These are phyloP conservation scores for Drosophila hamatofila DNA, from an alignment of 2,888 invertebrate genomes.

Conservation along the genomic window DNA sequence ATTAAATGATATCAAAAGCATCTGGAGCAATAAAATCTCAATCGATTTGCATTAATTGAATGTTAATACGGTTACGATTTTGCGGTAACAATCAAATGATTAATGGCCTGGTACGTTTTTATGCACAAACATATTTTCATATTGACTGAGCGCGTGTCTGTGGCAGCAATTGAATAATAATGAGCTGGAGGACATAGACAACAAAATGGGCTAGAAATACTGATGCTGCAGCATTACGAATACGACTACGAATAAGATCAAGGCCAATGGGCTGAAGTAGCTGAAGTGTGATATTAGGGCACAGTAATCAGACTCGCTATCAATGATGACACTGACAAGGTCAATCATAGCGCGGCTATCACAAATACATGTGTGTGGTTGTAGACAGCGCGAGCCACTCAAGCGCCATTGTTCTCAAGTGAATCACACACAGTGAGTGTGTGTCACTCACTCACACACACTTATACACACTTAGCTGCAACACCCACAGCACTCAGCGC, in stretches of 20 bases:
- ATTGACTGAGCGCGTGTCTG: constrained; percentile 7
- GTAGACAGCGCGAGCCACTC: constrained; percentile 55
- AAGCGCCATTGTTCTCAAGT: constrained; percentile 68
- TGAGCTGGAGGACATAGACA: constrained; percentile 20
- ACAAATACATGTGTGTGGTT: constrained; percentile 1
- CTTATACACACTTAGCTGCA: constrained; percentile 8
- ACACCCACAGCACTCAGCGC: not conserved
- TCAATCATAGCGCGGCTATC: constrained; percentile 14
- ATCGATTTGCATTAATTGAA: constrained; percentile 72
- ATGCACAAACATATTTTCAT: no score
- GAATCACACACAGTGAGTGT: constrained; percentile 14
- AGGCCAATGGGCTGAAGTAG: constrained; percentile 36
- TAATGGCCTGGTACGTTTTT: no score
- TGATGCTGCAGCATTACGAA: constrained; percentile 11
- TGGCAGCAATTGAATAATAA: constrained; percentile 38
- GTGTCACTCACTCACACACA: not conserved
- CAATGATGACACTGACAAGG: constrained; percentile 44
- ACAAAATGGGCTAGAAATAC: not conserved
- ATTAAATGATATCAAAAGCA: constrained; percentile 40
- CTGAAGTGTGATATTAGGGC: constrained; percentile 20
- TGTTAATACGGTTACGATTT: constrained; percentile 67
- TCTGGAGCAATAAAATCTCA: constrained; percentile 40
- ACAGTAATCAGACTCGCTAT: constrained; percentile 26
- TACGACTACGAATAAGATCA: constrained; percentile 35
- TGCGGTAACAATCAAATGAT: constrained; percentile 74